Evolutionary conservation across 2,797 vertebrate genomes (phyloP).

Genomic region (Chaetophractus vellerosus): DNA sequence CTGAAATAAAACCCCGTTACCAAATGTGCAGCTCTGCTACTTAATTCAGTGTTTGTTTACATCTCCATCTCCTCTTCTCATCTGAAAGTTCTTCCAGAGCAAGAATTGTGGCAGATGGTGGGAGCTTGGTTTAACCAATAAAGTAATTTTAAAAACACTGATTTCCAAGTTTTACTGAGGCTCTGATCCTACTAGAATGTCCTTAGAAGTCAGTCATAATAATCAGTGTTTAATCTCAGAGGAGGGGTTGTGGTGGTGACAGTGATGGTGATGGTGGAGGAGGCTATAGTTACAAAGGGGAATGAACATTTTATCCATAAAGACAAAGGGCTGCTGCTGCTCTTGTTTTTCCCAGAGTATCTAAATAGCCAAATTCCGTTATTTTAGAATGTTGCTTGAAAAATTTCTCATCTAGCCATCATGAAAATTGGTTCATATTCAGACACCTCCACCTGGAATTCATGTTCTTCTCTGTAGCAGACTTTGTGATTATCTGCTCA

Average conservation of each 20-base stretch:
- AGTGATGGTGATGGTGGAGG: background rate
- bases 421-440: background rate
- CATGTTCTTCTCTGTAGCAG: background rate
- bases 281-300: background rate
- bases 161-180: background rate
- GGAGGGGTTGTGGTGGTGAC: background rate
- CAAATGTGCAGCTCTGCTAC: background rate
- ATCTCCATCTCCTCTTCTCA: background rate
- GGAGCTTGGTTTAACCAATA: background rate
- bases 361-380: background rate
- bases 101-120: background rate
- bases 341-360: fast-evolving
- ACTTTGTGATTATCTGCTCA: background rate
- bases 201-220: background rate
- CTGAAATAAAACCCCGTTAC: background rate
- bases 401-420: background rate
- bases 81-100: background rate
- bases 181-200: background rate
- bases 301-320: background rate
- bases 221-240: background rate
- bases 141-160: background rate
- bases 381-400: background rate
- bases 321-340: background rate
- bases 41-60: background rate
- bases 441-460: background rate